Conservation (phyloP, 2,797 vertebrate species). For the Cossypha heuglini region DNA sequence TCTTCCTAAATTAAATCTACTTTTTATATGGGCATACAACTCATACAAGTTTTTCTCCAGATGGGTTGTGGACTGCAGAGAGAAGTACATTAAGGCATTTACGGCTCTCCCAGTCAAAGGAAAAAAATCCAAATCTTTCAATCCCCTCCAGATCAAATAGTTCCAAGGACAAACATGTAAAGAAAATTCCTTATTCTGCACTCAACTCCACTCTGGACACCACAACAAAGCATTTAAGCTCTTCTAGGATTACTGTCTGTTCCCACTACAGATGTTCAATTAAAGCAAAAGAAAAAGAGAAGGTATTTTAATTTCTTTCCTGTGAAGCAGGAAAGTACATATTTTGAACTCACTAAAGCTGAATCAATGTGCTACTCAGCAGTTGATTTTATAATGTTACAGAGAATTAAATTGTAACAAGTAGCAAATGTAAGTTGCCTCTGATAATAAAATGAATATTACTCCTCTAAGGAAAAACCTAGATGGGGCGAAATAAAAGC, state of each 20-base stretch:
- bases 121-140: neutral
- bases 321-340: neutral
- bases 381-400: neutral
- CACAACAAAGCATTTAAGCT: neutral
- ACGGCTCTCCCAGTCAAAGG: neutral
- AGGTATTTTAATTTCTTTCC: neutral
- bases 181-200: neutral
- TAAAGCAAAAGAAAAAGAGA: neutral
- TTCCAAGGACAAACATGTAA: neutral
- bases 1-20: neutral
- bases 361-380: neutral
- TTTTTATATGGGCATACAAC: neutral
- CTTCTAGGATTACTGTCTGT: neutral
- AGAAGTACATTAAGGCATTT: neutral
- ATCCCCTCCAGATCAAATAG: neutral
- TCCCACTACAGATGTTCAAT: neutral
- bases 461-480: neutral
- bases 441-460: neutral
- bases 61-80: neutral
- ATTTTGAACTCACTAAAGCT: neutral
- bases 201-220: neutral
- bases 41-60: neutral
- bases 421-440: neutral
- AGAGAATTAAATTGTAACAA: neutral
- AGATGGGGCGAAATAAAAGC: neutral